A percentile compares a stretch with the other conserved stretches of the same genome.
Evolutionary conservation across 1,140 invertebrate species (phyloP).

Genomic region (Papilio aristodemus): DNA sequence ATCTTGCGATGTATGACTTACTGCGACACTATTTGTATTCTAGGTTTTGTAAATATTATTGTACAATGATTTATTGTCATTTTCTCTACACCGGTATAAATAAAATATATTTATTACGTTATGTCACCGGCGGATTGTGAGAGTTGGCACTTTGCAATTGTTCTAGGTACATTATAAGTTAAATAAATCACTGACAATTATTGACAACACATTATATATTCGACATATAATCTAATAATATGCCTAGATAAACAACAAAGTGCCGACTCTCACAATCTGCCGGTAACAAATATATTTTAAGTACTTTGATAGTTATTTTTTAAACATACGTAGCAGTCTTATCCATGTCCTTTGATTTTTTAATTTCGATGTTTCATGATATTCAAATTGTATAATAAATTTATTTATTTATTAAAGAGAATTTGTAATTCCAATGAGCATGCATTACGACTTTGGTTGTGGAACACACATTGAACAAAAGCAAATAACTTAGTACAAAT

Average conservation of each 20-base stretch:
- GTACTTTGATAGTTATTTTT: too few relatives aligned
- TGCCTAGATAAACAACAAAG: too few relatives aligned
- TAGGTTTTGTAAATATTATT: slow-evolving; percentile 6
- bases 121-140: too few relatives aligned
- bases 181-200: too few relatives aligned
- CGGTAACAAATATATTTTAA: too few relatives aligned
- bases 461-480: slow-evolving; percentile 11
- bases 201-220: too few relatives aligned
- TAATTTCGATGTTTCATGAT: neutral
- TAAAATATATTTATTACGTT: neutral
- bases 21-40: neutral
- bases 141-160: too few relatives aligned
- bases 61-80: neutral
- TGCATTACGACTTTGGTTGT: neutral
- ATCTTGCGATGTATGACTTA: neutral
- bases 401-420: neutral
- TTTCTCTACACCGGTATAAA: neutral
- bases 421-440: neutral
- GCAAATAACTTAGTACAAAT: slow-evolving; percentile 12
- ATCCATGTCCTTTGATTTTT: too few relatives aligned
- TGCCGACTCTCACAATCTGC: too few relatives aligned
- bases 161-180: too few relatives aligned
- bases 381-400: neutral
- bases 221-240: too few relatives aligned
- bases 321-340: too few relatives aligned